Conservation (phyloP, 2,797 vertebrate genomes). For the Channallabes apus region DNA sequence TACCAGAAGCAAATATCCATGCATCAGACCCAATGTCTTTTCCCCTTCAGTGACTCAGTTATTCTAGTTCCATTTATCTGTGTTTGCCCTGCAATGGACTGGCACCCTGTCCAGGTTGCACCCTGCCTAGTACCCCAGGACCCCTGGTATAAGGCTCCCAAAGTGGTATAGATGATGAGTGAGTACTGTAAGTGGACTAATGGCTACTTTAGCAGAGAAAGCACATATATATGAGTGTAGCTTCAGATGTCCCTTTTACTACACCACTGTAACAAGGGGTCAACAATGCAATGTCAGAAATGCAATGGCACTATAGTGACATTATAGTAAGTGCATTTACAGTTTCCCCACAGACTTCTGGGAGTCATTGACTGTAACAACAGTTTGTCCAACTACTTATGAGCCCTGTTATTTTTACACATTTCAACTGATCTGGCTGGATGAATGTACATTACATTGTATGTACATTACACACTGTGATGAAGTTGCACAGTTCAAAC, state of each 20-base stretch:
- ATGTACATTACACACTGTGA: too few species aligned
- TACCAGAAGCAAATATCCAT: background rate
- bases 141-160: too few species aligned
- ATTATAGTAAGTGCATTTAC: background rate
- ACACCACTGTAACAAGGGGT: background rate
- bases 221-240: background rate
- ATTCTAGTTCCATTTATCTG: background rate
- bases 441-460: too few species aligned
- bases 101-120: too few species aligned
- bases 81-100: too few species aligned
- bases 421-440: background rate
- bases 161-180: too few species aligned
- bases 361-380: background rate
- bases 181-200: background rate
- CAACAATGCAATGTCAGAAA: background rate
- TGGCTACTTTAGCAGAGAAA: background rate
- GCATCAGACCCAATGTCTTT: background rate
- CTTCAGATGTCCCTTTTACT: background rate
- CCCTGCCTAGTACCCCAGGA: too few species aligned
- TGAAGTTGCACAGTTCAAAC: too few species aligned
- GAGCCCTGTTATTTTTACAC: background rate
- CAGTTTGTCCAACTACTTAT: background rate
- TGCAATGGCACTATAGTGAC: background rate
- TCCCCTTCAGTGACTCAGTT: background rate
- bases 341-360: background rate